Evolutionary conservation across 2,888 invertebrate genomes (phyloP).

Genomic region (Ormyrus labotus): DNA sequence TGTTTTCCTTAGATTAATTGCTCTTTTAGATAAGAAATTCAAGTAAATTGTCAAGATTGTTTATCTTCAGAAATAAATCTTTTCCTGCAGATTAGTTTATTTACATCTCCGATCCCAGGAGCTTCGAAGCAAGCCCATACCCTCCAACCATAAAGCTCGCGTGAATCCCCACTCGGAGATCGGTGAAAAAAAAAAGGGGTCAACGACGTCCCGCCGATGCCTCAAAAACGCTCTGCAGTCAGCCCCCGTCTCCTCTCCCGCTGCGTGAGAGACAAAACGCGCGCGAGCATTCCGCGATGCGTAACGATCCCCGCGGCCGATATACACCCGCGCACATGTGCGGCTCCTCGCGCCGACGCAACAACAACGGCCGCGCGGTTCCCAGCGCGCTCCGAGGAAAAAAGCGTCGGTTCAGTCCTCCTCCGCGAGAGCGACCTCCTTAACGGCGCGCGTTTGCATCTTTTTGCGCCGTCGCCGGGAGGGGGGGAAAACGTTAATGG

Average conservation of each 20-base stretch:
- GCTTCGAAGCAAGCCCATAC: too few species aligned
- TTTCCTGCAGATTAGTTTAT: too few species aligned
- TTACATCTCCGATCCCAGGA: too few species aligned
- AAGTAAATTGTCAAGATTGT: too few species aligned
- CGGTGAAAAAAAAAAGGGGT: too few species aligned
- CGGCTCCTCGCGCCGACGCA: background rate
- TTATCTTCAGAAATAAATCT: too few species aligned
- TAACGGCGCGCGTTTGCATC: background rate
- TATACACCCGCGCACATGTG: conserved; percentile 11
- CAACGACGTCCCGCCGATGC: too few species aligned
- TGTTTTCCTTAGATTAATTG: too few species aligned
- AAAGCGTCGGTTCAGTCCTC: conserved; percentile 27
- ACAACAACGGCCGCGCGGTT: background rate
- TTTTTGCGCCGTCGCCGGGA: background rate
- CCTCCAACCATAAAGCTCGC: too few species aligned
- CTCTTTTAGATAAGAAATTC: too few species aligned
- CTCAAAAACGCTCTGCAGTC: too few species aligned
- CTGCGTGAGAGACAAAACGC: conserved; percentile 17
- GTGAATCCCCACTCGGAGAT: too few species aligned
- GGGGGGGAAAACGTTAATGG: background rate
- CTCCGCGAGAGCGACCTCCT: conserved; percentile 15
- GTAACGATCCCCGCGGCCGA: conserved; percentile 43
- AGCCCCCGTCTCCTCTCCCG: background rate
- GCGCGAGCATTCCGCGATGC: conserved; percentile 37
- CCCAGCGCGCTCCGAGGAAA: background rate